Conservation (phyloP, 2,113 vertebrate genomes). For the Pseudopodoces humilis region DNA sequence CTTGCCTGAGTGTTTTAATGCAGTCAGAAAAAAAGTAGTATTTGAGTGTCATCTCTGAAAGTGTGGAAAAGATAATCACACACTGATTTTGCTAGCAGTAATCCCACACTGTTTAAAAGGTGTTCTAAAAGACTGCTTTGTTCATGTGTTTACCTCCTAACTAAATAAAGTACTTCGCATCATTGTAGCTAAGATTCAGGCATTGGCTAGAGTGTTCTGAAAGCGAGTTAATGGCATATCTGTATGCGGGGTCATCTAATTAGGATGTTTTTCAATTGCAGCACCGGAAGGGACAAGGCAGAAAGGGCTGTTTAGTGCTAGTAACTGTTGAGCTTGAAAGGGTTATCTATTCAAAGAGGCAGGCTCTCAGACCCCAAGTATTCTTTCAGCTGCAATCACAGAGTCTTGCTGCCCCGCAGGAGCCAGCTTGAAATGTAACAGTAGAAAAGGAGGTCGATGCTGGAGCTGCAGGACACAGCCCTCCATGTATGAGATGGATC, state of each 20-base stretch:
- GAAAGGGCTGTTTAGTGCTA: not conserved
- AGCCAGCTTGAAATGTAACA: conserved; percentile 31
- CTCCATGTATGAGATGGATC: conserved; percentile 26
- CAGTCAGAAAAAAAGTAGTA: not conserved
- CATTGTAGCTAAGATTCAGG: not conserved
- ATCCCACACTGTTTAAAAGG: not conserved
- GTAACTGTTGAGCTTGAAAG: conserved; percentile 20
- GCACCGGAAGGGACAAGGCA: not conserved
- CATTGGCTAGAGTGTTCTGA: not conserved
- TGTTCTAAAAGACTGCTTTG: not conserved
- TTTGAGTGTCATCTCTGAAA: not conserved
- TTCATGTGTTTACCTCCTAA: conserved; percentile 2
- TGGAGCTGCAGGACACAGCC: conserved; percentile 18
- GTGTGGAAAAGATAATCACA: not conserved
- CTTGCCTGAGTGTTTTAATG: not conserved
- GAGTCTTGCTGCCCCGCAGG: not conserved
- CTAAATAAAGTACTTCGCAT: not conserved
- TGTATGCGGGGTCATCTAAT: not conserved
- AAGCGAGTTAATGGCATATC: conserved; percentile 10
- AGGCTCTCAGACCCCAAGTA: not conserved
- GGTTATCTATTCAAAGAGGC: conserved; percentile 12
- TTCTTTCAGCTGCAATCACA: conserved; percentile 41
- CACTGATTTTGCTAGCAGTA: not conserved
- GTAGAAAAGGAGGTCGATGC: conserved; percentile 38
- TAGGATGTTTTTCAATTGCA: conserved; percentile 16